These are phyloP conservation scores for Phymorhynchus buccinoides DNA, from an alignment of 1,140 invertebrate species.

Conservation along the genomic window DNA sequence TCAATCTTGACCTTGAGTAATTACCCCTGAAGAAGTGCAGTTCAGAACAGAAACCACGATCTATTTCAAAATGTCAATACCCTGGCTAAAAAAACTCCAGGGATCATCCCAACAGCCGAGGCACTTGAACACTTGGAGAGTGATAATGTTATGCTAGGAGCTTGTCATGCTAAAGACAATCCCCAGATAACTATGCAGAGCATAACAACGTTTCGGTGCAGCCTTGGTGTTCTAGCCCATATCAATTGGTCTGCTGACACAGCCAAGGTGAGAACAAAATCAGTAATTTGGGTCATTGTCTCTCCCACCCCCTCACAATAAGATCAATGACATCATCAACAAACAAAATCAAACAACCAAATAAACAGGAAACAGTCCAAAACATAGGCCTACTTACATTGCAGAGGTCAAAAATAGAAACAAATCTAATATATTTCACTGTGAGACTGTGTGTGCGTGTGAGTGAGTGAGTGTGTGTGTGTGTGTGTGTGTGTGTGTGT, in stretches of 20 bases:
- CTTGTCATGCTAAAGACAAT: too few species aligned
- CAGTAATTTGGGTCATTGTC: not conserved
- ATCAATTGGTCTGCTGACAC: too few species aligned
- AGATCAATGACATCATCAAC: not conserved
- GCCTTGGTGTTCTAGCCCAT: too few species aligned
- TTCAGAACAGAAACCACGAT: not conserved
- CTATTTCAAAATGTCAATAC: not conserved
- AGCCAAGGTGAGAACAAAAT: not conserved
- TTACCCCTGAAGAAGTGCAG: not conserved
- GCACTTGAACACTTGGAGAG: too few species aligned
- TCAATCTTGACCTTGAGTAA: not conserved
- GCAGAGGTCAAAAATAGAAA: not conserved
- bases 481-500: too few species aligned
- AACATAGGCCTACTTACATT: not conserved
- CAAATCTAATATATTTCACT: not conserved
- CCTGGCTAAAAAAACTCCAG: too few species aligned
- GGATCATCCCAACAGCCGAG: too few species aligned
- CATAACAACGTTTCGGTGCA: too few species aligned
- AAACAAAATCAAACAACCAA: not conserved
- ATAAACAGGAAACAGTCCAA: not conserved
- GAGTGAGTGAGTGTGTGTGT: too few species aligned
- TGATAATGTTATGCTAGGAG: too few species aligned
- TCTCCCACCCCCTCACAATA: not conserved
- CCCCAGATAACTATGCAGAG: too few species aligned
- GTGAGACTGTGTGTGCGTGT: not conserved